Conservation (phyloP, 2,113 vertebrate species). For the Triplophysa tibetana region DNA sequence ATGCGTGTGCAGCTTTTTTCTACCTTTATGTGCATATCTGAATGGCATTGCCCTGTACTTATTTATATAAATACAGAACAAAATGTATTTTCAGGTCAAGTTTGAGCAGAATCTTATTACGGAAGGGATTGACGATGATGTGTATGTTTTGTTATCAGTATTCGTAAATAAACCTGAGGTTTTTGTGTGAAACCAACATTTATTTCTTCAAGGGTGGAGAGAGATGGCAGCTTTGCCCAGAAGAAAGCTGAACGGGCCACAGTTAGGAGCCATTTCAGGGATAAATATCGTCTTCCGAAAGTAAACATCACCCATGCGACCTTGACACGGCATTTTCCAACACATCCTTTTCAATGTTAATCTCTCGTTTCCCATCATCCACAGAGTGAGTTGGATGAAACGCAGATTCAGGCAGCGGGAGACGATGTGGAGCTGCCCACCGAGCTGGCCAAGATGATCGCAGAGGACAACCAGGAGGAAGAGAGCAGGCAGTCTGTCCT, state of each 20-base stretch:
- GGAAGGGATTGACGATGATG: neutral
- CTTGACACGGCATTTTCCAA: neutral
- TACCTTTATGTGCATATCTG: slow-evolving; percentile 1
- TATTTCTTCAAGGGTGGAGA: slow-evolving; percentile 80
- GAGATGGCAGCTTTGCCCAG: slow-evolving; percentile 89
- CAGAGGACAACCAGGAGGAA: slow-evolving; percentile 92
- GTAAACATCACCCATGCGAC: slow-evolving; percentile 62
- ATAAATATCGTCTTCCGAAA: slow-evolving; percentile 97
- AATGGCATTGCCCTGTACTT: neutral
- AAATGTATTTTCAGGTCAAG: neutral
- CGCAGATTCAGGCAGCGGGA: slow-evolving; percentile 91
- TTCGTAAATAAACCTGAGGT: neutral
- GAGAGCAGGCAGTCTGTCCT: slow-evolving; percentile 89
- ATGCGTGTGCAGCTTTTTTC: slow-evolving; percentile 19
- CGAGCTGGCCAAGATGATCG: slow-evolving; percentile 97
- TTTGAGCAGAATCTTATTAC: neutral
- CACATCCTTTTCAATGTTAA: neutral
- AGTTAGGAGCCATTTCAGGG: slow-evolving; percentile 88
- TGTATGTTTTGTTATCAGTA: neutral
- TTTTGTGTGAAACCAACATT: neutral
- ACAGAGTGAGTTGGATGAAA: slow-evolving; percentile 89
- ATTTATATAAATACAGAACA: neutral
- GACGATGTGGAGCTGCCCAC: slow-evolving; percentile 89
- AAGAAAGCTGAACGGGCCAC: slow-evolving; percentile 95
- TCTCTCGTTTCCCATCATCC: neutral